A percentile compares a stretch with the other conserved stretches of the same genome.
Conservation (phyloP, 2,888 invertebrate species). For the Chrysolina haemoptera region DNA sequence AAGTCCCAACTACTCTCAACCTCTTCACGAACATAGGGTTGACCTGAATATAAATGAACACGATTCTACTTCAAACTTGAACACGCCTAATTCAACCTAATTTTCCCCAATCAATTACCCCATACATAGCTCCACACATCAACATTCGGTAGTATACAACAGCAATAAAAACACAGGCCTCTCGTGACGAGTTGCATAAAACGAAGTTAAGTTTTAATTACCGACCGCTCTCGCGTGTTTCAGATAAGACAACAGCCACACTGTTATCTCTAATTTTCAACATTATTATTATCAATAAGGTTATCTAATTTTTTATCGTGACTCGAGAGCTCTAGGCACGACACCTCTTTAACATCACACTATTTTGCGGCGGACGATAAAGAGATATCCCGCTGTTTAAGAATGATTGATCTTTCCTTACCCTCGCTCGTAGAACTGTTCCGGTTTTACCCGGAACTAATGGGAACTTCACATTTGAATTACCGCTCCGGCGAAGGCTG, state of each 20-base stretch:
- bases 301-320: constrained; percentile 42
- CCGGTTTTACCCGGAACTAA: constrained; percentile 21
- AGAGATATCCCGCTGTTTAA: constrained; percentile 51
- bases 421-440: constrained; percentile 23
- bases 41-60: not conserved
- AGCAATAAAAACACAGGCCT: constrained; percentile 48
- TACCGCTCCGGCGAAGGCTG: constrained; percentile 14
- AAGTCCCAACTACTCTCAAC: too few species aligned
- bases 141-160: constrained; percentile 32
- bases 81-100: not conserved
- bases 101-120: constrained; percentile 6
- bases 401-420: constrained; percentile 48
- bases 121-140: constrained; percentile 3
- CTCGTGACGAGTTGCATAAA: constrained; percentile 55
- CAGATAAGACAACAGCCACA: constrained; percentile 41
- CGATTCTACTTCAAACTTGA: not conserved
- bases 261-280: constrained; percentile 44
- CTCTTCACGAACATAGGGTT: too few species aligned
- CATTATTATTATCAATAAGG: constrained; percentile 46
- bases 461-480: constrained; percentile 27
- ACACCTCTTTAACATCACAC: constrained; percentile 46
- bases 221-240: constrained; percentile 54
- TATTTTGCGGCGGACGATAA: constrained; percentile 43
- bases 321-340: constrained; percentile 46
- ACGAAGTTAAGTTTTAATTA: constrained; percentile 54